Percentiles rank a stretch among this genome's conserved stretches.
These are phyloP conservation scores for Sphinx pinastri DNA, from an alignment of 2,888 invertebrate genomes.

Conservation along the genomic window DNA sequence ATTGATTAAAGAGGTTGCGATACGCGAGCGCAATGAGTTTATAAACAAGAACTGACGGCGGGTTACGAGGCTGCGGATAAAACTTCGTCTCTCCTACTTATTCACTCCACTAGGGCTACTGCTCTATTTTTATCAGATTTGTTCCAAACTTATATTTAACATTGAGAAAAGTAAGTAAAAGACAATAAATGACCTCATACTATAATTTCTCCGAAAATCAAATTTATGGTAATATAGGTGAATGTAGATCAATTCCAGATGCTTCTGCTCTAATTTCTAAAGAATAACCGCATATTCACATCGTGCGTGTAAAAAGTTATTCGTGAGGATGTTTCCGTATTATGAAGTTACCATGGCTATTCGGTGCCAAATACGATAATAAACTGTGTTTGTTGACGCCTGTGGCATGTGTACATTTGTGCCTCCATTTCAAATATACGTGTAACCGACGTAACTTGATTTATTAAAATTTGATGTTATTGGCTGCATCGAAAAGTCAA, in stretches of 20 bases:
- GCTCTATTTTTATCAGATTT: neutral
- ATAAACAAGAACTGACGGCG: slow-evolving; percentile 7
- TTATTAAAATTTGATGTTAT: slow-evolving; percentile 40
- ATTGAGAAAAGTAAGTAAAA: too few relatives aligned
- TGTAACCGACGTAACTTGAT: slow-evolving; percentile 36
- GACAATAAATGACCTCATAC: too few relatives aligned
- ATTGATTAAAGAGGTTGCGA: slow-evolving; percentile 11
- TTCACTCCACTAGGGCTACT: neutral
- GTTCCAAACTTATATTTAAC: neutral
- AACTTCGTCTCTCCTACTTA: neutral
- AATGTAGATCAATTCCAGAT: neutral
- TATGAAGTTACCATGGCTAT: slow-evolving; percentile 7
- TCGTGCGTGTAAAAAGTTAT: too few relatives aligned
- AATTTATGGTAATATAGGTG: too few relatives aligned
- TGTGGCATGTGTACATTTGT: slow-evolving; percentile 36
- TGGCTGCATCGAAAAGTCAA: neutral
- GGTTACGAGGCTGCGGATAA: neutral
- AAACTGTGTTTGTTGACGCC: slow-evolving; percentile 30
- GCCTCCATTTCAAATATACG: slow-evolving; percentile 30
- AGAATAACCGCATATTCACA: neutral
- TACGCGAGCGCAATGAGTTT: slow-evolving; percentile 7
- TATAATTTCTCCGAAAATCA: too few relatives aligned
- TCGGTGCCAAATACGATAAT: neutral
- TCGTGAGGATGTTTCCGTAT: neutral
- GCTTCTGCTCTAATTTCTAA: too few relatives aligned